Conservation (phyloP, 30 jellyfish, hydroid and myxozoan species). For the Aurelia sp. region DNA sequence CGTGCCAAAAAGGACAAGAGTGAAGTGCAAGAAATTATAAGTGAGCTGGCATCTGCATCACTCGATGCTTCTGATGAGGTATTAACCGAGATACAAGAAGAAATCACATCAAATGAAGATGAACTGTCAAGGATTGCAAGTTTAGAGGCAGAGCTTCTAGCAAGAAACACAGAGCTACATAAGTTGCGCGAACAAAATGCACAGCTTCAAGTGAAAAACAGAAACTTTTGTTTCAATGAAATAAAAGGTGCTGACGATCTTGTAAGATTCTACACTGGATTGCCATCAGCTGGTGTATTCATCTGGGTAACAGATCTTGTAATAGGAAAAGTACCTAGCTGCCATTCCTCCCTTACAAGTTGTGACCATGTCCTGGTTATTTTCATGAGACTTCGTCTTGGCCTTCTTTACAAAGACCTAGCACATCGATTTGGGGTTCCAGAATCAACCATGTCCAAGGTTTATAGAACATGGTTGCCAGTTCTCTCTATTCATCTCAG, state of each 20-base stretch:
- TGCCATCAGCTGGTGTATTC: conserved; percentile 12
- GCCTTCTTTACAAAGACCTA: conserved; percentile 33
- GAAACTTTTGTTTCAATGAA: conserved; percentile 33
- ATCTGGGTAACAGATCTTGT: conserved; percentile 35
- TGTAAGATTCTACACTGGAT: conserved; percentile 16
- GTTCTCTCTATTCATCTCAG: conserved; percentile 2
- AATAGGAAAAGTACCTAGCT: not conserved
- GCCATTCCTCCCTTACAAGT: not conserved
- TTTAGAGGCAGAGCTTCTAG: conserved; percentile 2
- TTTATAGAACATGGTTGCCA: conserved; percentile 20
- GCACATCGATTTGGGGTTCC: conserved; percentile 40
- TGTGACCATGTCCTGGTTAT: conserved; percentile 36
- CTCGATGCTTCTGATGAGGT: not conserved
- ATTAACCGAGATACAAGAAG: not conserved
- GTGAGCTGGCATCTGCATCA: not conserved
- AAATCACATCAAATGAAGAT: not conserved
- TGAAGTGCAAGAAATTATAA: not conserved
- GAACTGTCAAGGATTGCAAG: not conserved
- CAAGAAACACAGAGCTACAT: not conserved
- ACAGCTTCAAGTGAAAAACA: not conserved
- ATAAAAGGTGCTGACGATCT: conserved; percentile 18
- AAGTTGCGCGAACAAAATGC: not conserved
- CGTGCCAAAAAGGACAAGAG: not conserved
- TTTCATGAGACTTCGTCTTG: conserved; percentile 45
- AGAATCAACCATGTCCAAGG: conserved; percentile 1